Evolutionary conservation across 2,888 invertebrate genomes (phyloP).

Genomic region (Embidobia sp.): DNA sequence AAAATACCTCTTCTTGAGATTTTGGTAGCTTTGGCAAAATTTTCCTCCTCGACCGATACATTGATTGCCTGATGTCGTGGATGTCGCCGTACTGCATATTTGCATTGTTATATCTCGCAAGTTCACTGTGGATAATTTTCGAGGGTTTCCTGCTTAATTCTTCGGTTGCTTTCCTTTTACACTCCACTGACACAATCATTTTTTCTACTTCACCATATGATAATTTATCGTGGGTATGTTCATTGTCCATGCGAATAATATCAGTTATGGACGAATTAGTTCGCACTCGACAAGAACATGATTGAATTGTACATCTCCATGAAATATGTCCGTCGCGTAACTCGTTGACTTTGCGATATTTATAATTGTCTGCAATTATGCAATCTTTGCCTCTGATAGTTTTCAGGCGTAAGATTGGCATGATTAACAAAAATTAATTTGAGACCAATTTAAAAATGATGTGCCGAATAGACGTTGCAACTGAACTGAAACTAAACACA

Average conservation of each 20-base stretch:
- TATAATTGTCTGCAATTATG: conserved; percentile 7
- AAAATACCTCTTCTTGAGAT: background rate
- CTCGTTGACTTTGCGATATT: background rate
- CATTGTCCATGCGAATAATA: background rate
- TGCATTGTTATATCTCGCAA: background rate
- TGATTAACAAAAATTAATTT: too few relatives aligned
- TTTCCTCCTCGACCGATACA: background rate
- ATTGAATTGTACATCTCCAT: background rate
- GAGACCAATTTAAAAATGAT: too few relatives aligned
- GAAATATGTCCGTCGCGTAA: background rate
- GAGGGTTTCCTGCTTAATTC: background rate
- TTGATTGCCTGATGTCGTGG: background rate
- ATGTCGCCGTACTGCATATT: background rate
- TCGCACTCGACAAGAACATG: background rate
- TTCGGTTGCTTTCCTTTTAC: background rate
- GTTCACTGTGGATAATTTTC: background rate
- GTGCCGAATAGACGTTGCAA: too few relatives aligned
- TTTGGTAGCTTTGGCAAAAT: background rate
- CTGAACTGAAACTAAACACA: too few relatives aligned
- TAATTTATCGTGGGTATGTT: background rate
- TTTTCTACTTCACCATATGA: background rate
- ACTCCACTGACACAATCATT: background rate
- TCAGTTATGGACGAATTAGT: background rate
- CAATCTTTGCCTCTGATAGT: conserved; percentile 3
- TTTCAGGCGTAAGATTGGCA: background rate